Percentiles rank a stretch among this genome's conserved stretches.
These are phyloP conservation scores for Lagopus leucura DNA, from an alignment of 2,113 vertebrate species.

Conservation along the genomic window DNA sequence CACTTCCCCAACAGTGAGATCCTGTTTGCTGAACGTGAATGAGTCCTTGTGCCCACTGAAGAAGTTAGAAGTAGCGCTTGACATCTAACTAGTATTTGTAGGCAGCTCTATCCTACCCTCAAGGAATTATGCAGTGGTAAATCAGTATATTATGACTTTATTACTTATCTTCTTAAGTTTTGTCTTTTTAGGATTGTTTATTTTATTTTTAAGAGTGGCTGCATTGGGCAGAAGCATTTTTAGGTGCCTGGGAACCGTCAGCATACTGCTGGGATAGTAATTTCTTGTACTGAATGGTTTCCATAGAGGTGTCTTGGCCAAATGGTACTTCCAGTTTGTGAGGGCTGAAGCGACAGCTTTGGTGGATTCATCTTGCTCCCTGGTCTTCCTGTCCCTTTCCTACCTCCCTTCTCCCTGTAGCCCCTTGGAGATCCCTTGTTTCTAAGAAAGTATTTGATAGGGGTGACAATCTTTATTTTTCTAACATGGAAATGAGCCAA, in stretches of 20 bases:
- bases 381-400: neutral
- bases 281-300: neutral
- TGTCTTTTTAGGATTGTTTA: neutral
- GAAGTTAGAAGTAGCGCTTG: neutral
- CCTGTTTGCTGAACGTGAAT: neutral
- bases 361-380: neutral
- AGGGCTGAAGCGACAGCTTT: neutral
- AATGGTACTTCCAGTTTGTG: neutral
- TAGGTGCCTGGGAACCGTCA: neutral
- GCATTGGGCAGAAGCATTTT: neutral
- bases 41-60: neutral
- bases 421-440: neutral
- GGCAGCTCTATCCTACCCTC: neutral
- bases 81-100: neutral
- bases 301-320: neutral
- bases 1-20: neutral
- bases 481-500: neutral
- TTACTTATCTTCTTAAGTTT: neutral
- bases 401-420: neutral
- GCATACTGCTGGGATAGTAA: neutral
- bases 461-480: neutral
- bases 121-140: neutral
- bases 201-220: neutral
- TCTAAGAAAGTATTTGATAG: neutral
- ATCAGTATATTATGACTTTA: neutral